Evolutionary conservation across 2,888 invertebrate species (phyloP).

Genomic region (Julus scandinavius): DNA sequence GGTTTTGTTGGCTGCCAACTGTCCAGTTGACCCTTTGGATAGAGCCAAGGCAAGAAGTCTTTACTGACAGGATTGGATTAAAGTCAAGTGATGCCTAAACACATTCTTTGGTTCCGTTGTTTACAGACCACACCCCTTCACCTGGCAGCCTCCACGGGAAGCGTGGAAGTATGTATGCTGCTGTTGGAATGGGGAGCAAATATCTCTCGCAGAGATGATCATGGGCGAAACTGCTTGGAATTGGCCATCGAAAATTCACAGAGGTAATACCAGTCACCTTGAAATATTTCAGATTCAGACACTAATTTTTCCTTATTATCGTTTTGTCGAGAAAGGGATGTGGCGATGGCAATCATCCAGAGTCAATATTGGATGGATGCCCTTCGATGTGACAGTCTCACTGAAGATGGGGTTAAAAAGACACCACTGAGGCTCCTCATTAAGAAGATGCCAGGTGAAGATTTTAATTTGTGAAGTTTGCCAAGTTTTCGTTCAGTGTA

Average conservation of each 20-base stretch:
- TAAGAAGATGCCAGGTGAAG: conserved; percentile 67
- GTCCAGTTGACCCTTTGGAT: conserved; percentile 67
- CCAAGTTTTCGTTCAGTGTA: no score
- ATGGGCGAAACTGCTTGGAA: conserved; percentile 67
- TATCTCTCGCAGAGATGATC: conserved; percentile 64
- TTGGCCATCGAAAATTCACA: conserved; percentile 66
- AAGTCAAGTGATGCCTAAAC: neutral
- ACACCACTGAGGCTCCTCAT: conserved; percentile 70
- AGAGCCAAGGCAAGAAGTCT: conserved; percentile 59
- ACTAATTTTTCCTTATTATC: neutral
- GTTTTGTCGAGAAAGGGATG: conserved; percentile 63
- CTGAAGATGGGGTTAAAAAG: conserved; percentile 62
- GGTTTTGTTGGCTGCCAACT: conserved; percentile 65
- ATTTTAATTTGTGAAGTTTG: no score
- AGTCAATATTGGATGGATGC: conserved; percentile 66
- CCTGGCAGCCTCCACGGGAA: conserved; percentile 66
- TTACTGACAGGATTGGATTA: neutral
- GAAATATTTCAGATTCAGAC: no score
- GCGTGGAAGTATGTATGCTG: conserved; percentile 65
- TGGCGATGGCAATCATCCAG: conserved; percentile 66
- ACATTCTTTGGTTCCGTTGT: neutral
- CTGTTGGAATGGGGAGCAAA: conserved; percentile 65
- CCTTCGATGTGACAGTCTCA: conserved; percentile 64
- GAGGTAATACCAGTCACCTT: conserved; percentile 60
- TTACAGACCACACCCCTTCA: conserved; percentile 66